Base-by-base conservation (phyloP, 2,113 vertebrate genomes). In the Mormyrus lacerda region DNA sequence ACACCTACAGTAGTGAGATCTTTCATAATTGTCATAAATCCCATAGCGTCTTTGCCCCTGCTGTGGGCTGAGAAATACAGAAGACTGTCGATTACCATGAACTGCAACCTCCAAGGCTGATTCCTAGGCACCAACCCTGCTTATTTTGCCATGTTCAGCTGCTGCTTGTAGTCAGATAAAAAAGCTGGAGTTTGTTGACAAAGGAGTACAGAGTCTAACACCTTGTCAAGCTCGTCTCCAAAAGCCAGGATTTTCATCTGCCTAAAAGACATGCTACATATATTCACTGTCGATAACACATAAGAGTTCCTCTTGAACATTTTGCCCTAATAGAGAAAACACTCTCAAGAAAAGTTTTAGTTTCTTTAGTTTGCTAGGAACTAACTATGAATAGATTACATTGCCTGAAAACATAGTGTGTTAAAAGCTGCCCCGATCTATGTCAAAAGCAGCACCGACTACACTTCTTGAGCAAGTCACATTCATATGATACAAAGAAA, bases 251-350 rank as follows among this genome's bases (percentile, higher is more conserved):
- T 94, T 96, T 94, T 93, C 93, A 91, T 90, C 21, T 0, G 89
- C 90, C 93, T 92, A 87, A 50, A 21, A 92, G 91, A 94, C 91
- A 88, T 51, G n/a, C 93, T 93, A 92, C 39, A 19, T 93, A 95
- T 94, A 94, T 93, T 95, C 96, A 95, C 93, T 95, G 93, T 96
- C 92, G 92, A 93, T 94, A 95, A 93, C 45, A 31, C 93, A 91
- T 94, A 95, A 95, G 93, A 94, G 94, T 92, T 90, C 83, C 73
- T 88, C 83, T 87, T 87, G 48, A 90, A 90, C 47, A 76, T 84
- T 65, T 90, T 79, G 48, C 48, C 85, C 31, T 48, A 47, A 55
- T 45, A 79, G 61, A 76, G 35, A 79, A 79, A 87, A 44, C 65
- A 82, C 24, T 21, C 47, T 53, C 15, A 15, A 90, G 47, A 79